Conservation (phyloP, 2,797 vertebrate species). For the Ciconia nigra region DNA sequence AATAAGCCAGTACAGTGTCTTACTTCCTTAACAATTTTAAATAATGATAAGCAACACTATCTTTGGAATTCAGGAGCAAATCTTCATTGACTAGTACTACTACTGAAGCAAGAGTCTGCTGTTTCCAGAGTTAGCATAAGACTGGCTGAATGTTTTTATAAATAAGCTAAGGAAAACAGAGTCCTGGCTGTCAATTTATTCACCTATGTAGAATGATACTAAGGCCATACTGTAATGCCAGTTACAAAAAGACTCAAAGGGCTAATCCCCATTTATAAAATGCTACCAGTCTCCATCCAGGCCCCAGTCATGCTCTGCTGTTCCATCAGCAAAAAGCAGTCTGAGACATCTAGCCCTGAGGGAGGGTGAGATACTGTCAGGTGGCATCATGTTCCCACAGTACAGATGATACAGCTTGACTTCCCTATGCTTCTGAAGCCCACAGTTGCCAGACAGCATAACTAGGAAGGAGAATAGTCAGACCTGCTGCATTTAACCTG, state of each 20-base stretch:
- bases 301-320: neutral
- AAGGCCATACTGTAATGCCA: neutral
- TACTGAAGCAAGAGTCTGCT: neutral
- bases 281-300: neutral
- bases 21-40: neutral
- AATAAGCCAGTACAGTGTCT: neutral
- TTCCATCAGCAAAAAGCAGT: neutral
- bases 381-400: neutral
- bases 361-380: neutral
- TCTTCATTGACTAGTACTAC: neutral
- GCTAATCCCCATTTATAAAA: neutral
- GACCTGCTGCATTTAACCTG: neutral
- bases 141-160: neutral
- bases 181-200: neutral
- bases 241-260: neutral
- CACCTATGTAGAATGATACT: neutral
- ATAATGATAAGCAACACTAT: neutral
- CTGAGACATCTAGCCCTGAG: neutral
- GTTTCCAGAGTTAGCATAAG: neutral
- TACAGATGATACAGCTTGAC: neutral
- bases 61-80: slow-evolving; percentile 35
- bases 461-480: neutral
- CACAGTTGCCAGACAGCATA: neutral
- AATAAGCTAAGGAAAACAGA: neutral
- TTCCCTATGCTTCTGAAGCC: neutral